A percentile compares a stretch with the other conserved stretches of the same genome.
These are phyloP conservation scores for Caenorhabditis virilis DNA, from an alignment of 2,888 invertebrate species.

Conservation along the genomic window DNA sequence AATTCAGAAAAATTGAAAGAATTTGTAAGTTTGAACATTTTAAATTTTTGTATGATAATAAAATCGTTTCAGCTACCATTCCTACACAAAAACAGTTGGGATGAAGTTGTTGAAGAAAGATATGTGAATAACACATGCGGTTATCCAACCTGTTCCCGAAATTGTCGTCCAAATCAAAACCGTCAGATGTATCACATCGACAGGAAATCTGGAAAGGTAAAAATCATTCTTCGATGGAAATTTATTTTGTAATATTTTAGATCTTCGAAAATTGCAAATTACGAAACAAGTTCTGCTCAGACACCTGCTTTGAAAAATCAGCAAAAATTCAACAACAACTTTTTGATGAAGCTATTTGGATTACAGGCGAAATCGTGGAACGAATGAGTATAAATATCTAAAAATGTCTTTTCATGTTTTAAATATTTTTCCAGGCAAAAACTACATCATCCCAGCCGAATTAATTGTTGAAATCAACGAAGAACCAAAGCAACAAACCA, in stretches of 20 bases:
- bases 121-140: conserved; percentile 39
- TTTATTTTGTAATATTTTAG: no score
- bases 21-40: conserved; percentile 7
- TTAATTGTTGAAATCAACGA: conserved; percentile 5
- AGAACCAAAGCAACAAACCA: background rate
- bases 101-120: conserved; percentile 46
- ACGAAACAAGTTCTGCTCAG: conserved; percentile 43
- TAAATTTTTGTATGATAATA: no score
- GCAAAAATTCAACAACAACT: conserved; percentile 39
- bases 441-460: conserved; percentile 10
- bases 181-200: conserved; percentile 52
- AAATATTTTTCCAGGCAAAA: conserved; percentile 14
- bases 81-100: conserved; percentile 36
- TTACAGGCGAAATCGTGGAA: conserved; percentile 37
- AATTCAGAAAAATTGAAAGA: conserved; percentile 5
- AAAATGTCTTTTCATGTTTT: no score
- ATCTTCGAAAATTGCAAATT: conserved; percentile 45
- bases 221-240: background rate
- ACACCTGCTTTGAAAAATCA: conserved; percentile 36
- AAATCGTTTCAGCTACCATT: conserved; percentile 29
- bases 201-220: conserved; percentile 47
- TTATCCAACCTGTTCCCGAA: conserved; percentile 28
- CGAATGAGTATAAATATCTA: no score
- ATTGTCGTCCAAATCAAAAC: conserved; percentile 8
- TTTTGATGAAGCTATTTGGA: conserved; percentile 44